These are phyloP conservation scores for Chloromyia formosa DNA, from an alignment of 2,888 invertebrate species.

Conservation along the genomic window DNA sequence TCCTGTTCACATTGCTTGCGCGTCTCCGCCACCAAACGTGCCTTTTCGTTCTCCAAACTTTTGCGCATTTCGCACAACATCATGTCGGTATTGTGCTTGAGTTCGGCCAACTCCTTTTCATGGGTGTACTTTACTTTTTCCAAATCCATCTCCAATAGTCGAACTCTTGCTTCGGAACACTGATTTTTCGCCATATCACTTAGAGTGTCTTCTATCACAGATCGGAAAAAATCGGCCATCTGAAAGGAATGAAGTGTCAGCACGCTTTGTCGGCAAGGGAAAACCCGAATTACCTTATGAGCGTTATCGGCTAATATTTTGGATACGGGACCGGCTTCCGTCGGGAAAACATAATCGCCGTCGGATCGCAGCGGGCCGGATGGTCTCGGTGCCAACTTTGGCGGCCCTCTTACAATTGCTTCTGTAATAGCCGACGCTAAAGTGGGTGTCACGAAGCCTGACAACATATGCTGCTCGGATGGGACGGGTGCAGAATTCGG, in stretches of 20 bases:
- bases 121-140: slow-evolving; percentile 78
- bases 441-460: slow-evolving; percentile 58
- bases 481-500: neutral
- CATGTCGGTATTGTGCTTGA: slow-evolving; percentile 73
- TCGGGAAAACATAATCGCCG: slow-evolving; percentile 64
- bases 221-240: slow-evolving; percentile 76
- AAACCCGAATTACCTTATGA: slow-evolving; percentile 70
- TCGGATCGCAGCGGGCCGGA: slow-evolving; percentile 63
- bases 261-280: too few relatives aligned
- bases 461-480: slow-evolving; percentile 60
- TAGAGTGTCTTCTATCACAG: slow-evolving; percentile 73
- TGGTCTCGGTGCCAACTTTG: slow-evolving; percentile 65
- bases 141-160: slow-evolving; percentile 72
- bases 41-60: slow-evolving; percentile 75
- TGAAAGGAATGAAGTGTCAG: slow-evolving; percentile 57
- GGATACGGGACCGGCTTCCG: slow-evolving; percentile 68
- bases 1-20: slow-evolving; percentile 75
- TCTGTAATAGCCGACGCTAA: slow-evolving; percentile 59
- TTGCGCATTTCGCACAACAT: slow-evolving; percentile 75
- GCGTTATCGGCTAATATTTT: slow-evolving; percentile 69
- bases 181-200: slow-evolving; percentile 70
- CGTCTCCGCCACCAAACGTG: slow-evolving; percentile 72
- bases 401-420: slow-evolving; percentile 60
- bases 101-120: slow-evolving; percentile 76
- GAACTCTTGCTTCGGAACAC: slow-evolving; percentile 68